Conservation (phyloP, 2,113 vertebrate species). For the Aptenodytes patagonicus region DNA sequence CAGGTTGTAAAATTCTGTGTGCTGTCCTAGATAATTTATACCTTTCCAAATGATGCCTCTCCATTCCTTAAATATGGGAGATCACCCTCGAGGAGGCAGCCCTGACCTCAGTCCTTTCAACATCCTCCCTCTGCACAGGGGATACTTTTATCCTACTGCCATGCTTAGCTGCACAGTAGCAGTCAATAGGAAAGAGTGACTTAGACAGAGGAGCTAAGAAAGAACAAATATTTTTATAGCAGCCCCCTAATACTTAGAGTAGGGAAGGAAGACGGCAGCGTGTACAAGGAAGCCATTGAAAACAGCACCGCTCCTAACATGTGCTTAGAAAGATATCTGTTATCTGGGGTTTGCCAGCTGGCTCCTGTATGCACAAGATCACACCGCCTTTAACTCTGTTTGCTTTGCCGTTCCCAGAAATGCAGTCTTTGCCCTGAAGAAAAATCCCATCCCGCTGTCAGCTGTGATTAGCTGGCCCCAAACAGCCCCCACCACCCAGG, state of each 20-base stretch:
- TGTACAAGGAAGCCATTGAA: slow-evolving; percentile 13
- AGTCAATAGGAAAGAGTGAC: not conserved
- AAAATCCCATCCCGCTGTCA: not conserved
- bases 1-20: slow-evolving; percentile 39
- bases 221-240: slow-evolving; percentile 37
- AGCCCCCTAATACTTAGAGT: not conserved
- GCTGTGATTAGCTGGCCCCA: not conserved
- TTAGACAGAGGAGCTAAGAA: not conserved
- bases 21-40: slow-evolving; percentile 45
- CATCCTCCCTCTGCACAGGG: not conserved
- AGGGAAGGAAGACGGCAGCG: not conserved
- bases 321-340: slow-evolving; percentile 48
- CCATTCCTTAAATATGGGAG: not conserved
- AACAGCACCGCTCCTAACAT: slow-evolving; percentile 14
- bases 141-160: not conserved
- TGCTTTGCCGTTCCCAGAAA: not conserved
- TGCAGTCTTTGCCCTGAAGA: not conserved
- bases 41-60: slow-evolving; percentile 60
- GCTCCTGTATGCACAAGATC: slow-evolving; percentile 26
- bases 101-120: slow-evolving; percentile 24
- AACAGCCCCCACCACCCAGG: not conserved
- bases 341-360: slow-evolving; percentile 56
- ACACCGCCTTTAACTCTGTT: not conserved
- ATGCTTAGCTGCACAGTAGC: not conserved
- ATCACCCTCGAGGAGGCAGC: slow-evolving; percentile 28